Base-by-base conservation (phyloP, 2,888 invertebrate species). In the Dastarcus helophoroides region DNA sequence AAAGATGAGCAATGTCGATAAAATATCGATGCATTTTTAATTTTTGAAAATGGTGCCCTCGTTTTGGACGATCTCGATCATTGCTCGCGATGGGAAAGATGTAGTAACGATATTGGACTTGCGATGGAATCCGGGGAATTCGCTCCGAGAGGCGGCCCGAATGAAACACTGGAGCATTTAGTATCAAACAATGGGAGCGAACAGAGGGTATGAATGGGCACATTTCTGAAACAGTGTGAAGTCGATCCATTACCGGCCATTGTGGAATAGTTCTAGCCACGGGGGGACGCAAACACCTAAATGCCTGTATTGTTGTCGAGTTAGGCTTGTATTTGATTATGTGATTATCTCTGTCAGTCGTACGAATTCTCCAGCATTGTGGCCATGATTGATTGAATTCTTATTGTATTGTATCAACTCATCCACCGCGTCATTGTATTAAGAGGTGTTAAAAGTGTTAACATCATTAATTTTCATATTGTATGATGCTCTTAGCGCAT, bases 201-300 rank as follows among this genome's bases (percentile, higher is more conserved):
- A 29, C 38, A 39, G 32, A 36, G 30, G 32, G 38, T 43, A 49
- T 58, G 58, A 58, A 58, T 59, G 58, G 56, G 55, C 58, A 51
- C 58, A 59, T 59, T 59, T 60, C 53, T 56, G 50, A 59, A 59
- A 60, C 60, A 60, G 58, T 60, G 56, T 59, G 60, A 58, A 58
- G 55, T 56, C 60, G 43, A 52, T 49, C 53, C 51, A 54, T 54
- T 54, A 56, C 50, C 42, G 43, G 46, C 44, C 46, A 46, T 48
- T 50, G 48, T 49, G 41, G 44, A 21, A 33, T 37, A 35, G 42
- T 36, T n/a, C 36, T 39, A 42, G 42, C 43, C 45, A 41, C 41
- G 35, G 46, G 48, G 42, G 43, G 41, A 40, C 41, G 39, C 41
- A 38, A 15, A 41, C 47, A 40, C 33, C 46, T 52, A 54, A 52